Base-by-base conservation (phyloP, 2,113 vertebrate genomes). In the Daphoenositta chrysoptera region DNA sequence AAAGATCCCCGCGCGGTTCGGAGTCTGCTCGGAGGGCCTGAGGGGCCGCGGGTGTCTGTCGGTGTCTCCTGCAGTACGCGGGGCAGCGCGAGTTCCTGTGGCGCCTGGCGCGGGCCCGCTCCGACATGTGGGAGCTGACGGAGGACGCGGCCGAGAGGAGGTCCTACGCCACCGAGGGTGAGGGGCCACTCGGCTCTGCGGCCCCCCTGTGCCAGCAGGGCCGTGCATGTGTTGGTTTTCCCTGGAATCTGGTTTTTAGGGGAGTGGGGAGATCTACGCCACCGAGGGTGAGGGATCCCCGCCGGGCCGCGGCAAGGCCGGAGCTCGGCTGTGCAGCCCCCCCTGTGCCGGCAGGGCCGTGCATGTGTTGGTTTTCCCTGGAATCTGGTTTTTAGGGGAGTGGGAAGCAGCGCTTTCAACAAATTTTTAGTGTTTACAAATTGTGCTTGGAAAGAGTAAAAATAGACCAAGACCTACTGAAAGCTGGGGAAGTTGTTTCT, bases 81-180 rank as follows among this genome's bases (percentile, higher is more conserved):
- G 97, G 97, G 79, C 98, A 94, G 90, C 94, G 95, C 8, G 98
- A 99, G 45, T 99, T 99, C 60, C 97, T 99, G 4, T 99, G 99
- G 99, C 98, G 99, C 95, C 97, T 99, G 91, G 99, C 99, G 37
- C 98, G 99, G n/a, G 98, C 99, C 6, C 99, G 98, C 83, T 98
- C 97, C 2, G 99, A 99, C 80, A 98, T 99, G 98, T 98, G 97
- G 31, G 98, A 98, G 37, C 96, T 97, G 33, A 89, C 98, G 0
- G 97, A 98, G 26, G 98, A 98, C 26, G 37, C 76, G 8, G 98
- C 98, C 0, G 97, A 99, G 96, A 99, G 97, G 97, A 98, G 96
- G n/a, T 97, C 95, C 2, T 99, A 98, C 4, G 98, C 98, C 6
- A 71, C 31, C 2, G 92, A 93, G 4, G 97, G 97, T 97, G 11